phyloP scores from a whole-genome alignment of 2,113 vertebrate genomes.

The Dicaeum eximium region DNA sequence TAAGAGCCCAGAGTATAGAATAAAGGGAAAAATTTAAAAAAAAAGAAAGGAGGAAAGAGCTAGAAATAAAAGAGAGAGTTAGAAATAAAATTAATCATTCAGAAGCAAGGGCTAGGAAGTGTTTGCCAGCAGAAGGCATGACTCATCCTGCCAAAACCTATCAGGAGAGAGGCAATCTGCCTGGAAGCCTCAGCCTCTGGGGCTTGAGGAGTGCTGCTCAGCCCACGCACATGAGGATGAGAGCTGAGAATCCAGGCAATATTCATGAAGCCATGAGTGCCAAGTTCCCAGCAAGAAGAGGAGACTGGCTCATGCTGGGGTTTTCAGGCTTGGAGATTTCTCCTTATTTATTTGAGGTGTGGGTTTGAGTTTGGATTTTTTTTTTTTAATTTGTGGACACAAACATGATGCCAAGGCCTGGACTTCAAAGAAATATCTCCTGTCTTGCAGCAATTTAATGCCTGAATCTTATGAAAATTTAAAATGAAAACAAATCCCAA shows the following conservation, averaged over 20 bases:
- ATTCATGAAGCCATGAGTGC: neutral
- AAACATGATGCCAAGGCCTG: neutral
- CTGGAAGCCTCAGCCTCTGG: slow-evolving; percentile 8
- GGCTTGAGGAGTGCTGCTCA: slow-evolving; percentile 4
- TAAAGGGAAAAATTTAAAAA: neutral
- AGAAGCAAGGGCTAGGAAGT: slow-evolving; percentile 1
- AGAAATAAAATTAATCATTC: neutral
- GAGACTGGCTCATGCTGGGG: neutral
- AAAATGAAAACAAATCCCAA: neutral
- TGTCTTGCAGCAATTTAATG: neutral
- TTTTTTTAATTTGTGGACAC: neutral
- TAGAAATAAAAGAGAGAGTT: neutral
- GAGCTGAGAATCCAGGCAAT: neutral
- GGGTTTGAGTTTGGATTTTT: neutral
- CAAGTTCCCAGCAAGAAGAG: neutral
- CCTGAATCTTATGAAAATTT: neutral
- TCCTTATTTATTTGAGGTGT: neutral
- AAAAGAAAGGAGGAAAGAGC: neutral
- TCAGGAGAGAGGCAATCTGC: neutral
- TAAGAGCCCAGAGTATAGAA: neutral
- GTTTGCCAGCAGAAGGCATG: slow-evolving; percentile 2
- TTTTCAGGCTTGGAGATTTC: neutral
- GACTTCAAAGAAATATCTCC: neutral
- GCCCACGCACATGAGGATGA: neutral
- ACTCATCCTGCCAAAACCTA: neutral